phyloP scores from a whole-genome alignment of 2,888 invertebrate genomes.

The Tholera decimalis region DNA sequence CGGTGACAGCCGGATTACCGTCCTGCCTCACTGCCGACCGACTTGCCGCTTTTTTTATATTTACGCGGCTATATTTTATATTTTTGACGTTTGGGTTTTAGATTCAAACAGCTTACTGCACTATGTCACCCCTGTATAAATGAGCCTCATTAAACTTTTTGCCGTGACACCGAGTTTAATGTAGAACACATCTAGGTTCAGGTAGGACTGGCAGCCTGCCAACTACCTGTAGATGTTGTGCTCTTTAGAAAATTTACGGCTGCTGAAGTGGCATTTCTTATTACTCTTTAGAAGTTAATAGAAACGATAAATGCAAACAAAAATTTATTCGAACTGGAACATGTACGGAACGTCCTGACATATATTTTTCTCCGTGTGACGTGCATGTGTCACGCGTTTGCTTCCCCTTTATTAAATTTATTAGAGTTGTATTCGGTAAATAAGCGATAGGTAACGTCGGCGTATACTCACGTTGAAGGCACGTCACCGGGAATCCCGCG shows the following conservation, averaged over 20 bases:
- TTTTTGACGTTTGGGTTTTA: conserved; percentile 65
- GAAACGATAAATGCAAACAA: conserved; percentile 72
- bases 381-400: conserved; percentile 80
- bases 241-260: conserved; percentile 79
- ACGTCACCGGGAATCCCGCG: conserved; percentile 83
- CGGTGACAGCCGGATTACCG: conserved; percentile 86
- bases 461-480: conserved; percentile 72
- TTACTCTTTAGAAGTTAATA: conserved; percentile 71
- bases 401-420: conserved; percentile 87
- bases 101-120: conserved; percentile 36
- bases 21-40: conserved; percentile 76
- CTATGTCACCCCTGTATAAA: conserved; percentile 47
- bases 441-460: conserved; percentile 81
- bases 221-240: conserved; percentile 88
- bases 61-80: conserved; percentile 66
- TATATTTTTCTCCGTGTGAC: conserved; percentile 67
- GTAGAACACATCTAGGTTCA: conserved; percentile 80
- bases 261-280: conserved; percentile 72
- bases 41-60: conserved; percentile 73
- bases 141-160: conserved; percentile 79
- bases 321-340: conserved; percentile 61
- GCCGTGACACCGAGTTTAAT: conserved; percentile 75
- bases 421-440: conserved; percentile 84
- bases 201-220: conserved; percentile 85
- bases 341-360: conserved; percentile 59